Evolutionary conservation across 2,113 vertebrate species (phyloP).

Genomic region (Onychorhynchus coronatus): DNA sequence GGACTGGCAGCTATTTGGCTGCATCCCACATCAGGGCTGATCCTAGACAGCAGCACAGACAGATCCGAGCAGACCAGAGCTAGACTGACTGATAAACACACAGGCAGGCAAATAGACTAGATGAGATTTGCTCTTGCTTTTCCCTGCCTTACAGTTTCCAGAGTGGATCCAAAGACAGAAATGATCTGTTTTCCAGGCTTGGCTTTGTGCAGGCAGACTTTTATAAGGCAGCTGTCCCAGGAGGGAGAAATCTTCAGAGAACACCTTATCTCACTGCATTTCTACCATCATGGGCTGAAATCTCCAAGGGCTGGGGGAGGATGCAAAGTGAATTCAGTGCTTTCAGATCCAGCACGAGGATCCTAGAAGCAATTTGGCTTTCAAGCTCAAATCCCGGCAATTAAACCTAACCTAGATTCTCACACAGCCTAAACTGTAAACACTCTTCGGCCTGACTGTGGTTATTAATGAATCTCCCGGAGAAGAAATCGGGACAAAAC

Average conservation of each 20-base stretch:
- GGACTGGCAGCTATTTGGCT: not conserved
- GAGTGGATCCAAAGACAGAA: not conserved
- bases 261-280: not conserved
- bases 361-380: slow-evolving; percentile 34
- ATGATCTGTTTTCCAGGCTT: not conserved
- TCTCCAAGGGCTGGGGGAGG: not conserved
- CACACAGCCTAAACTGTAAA: slow-evolving; percentile 12
- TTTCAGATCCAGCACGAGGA: slow-evolving; percentile 6
- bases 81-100: not conserved
- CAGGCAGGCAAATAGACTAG: not conserved
- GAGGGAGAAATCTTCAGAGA: slow-evolving; percentile 17
- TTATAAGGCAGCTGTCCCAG: not conserved
- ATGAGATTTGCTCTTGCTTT: not conserved
- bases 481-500: slow-evolving; percentile 50
- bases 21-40: not conserved
- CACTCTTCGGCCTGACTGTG: not conserved
- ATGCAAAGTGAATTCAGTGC: not conserved
- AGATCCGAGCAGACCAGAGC: not conserved
- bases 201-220: not conserved
- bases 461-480: slow-evolving; percentile 31
- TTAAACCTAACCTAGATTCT: slow-evolving; percentile 63
- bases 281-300: slow-evolving; percentile 33
- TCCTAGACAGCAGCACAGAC: not conserved
- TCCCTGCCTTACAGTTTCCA: not conserved
- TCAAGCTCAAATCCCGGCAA: slow-evolving; percentile 20